Evolutionary conservation across 2,888 invertebrate species (phyloP).

Genomic region (Phengaris arion): DNA sequence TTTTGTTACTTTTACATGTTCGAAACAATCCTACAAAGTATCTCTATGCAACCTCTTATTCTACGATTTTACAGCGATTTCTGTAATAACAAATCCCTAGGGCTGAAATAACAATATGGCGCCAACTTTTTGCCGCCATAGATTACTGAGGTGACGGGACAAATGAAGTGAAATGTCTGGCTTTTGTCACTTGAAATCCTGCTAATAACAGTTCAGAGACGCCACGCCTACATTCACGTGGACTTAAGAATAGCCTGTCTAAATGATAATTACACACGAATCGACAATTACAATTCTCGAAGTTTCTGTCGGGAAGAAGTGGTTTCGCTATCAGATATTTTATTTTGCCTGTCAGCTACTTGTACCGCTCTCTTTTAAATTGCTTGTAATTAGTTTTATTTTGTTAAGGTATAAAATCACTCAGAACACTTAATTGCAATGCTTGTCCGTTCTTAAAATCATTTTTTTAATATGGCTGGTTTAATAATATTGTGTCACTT

Average conservation of each 20-base stretch:
- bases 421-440: background rate
- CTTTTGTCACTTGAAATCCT: constrained; percentile 58
- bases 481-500: too few relatives aligned
- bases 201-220: constrained; percentile 42
- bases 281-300: background rate
- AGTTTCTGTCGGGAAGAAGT: constrained; percentile 7
- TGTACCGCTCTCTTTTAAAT: constrained; percentile 2
- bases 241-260: constrained; percentile 14
- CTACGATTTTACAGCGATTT: constrained; percentile 34
- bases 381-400: constrained; percentile 14
- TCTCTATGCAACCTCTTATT: background rate
- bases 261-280: constrained; percentile 1
- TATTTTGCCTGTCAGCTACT: constrained; percentile 10
- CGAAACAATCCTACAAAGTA: background rate
- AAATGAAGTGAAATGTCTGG: constrained; percentile 73
- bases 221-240: background rate
- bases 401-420: constrained; percentile 5
- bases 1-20: background rate
- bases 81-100: constrained; percentile 56
- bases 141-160: constrained; percentile 64
- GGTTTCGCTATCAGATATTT: background rate
- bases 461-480: background rate
- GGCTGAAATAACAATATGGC: constrained; percentile 62
- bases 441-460: background rate
- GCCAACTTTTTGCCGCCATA: constrained; percentile 68